phyloP scores from a whole-genome alignment of 2,797 vertebrate genomes.

The Chanos chanos region DNA sequence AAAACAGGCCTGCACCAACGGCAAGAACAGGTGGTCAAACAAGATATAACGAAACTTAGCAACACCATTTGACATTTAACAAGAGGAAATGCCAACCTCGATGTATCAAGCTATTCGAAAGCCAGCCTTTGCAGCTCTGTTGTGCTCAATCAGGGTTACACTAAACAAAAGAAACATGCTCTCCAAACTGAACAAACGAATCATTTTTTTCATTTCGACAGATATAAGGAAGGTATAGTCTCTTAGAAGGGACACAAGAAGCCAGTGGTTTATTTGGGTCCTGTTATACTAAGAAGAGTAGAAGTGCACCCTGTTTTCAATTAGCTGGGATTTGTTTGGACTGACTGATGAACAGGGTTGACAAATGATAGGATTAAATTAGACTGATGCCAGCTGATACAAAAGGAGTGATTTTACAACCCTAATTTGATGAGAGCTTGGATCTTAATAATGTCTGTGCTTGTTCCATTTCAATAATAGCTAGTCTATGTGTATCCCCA shows the following conservation, averaged over 20 bases:
- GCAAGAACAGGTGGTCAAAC: too few relatives aligned
- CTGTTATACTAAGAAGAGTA: too few relatives aligned
- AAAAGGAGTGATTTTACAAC: conserved; percentile 29
- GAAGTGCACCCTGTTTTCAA: conserved; percentile 16
- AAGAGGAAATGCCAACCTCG: conserved; percentile 1
- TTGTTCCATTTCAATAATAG: neutral
- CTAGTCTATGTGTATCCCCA: neutral
- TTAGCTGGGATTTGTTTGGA: conserved; percentile 27
- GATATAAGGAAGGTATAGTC: too few relatives aligned
- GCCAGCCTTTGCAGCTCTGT: too few relatives aligned
- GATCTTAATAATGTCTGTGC: conserved; percentile 3
- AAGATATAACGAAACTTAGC: conserved; percentile 2
- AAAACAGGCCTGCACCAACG: too few relatives aligned
- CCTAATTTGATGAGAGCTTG: conserved; percentile 37
- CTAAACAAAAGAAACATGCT: too few relatives aligned
- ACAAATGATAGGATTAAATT: conserved; percentile 39
- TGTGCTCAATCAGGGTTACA: too few relatives aligned
- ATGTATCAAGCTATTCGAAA: neutral
- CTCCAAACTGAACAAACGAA: too few relatives aligned
- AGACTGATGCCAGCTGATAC: conserved; percentile 25
- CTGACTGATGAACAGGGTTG: conserved; percentile 23
- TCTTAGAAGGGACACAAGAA: too few relatives aligned
- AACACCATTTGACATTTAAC: conserved; percentile 16
- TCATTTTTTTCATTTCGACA: too few relatives aligned
- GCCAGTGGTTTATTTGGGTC: too few relatives aligned